phyloP scores from a whole-genome alignment of 2,113 vertebrate species.

The Miniopterus natalensis region DNA sequence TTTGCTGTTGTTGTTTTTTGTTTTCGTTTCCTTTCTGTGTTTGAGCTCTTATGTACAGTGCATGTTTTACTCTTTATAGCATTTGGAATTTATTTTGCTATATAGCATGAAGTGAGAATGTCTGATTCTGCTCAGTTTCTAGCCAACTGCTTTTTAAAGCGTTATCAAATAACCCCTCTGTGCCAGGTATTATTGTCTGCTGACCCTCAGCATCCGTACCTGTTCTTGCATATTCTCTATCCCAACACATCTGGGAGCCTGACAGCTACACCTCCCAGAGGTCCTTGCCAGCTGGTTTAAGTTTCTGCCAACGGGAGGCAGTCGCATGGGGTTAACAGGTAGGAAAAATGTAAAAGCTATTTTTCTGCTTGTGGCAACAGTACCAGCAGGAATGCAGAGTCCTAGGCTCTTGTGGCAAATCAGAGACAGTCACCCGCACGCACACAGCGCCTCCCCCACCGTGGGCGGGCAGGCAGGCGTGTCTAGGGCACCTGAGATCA shows the following conservation, averaged over 20 bases:
- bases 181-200: background rate
- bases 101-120: background rate
- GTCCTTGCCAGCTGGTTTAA: background rate
- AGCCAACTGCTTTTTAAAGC: background rate
- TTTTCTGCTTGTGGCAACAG: background rate
- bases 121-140: background rate
- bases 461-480: background rate
- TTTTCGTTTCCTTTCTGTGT: background rate
- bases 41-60: background rate
- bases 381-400: background rate
- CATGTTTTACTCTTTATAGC: background rate
- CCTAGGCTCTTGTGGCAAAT: background rate
- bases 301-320: background rate
- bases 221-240: background rate
- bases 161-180: background rate
- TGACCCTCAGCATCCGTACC: background rate
- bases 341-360: background rate
- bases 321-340: background rate
- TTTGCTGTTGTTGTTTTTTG: background rate
- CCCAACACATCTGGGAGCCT: background rate
- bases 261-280: constrained; percentile 27
- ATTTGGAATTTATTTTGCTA: constrained; percentile 17
- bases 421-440: background rate
- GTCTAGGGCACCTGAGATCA: background rate
- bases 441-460: rapidly evolving